A percentile compares a stretch with the other conserved stretches of the same genome.
Conservation (phyloP, 2,888 invertebrate species). For the Dyspetes luteomarginatus region DNA sequence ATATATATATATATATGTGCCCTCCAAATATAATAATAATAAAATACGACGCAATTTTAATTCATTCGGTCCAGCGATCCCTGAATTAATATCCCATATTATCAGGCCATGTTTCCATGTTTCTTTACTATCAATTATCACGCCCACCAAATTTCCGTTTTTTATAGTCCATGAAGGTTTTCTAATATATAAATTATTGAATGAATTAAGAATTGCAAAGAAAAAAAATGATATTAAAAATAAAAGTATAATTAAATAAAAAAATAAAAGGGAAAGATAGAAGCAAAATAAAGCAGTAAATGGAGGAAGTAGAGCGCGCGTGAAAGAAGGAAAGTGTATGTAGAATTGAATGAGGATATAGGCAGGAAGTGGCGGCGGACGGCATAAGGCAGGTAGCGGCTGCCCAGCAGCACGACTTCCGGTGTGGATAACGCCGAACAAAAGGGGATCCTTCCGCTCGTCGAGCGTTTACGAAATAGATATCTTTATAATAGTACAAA, state of each 20-base stretch:
- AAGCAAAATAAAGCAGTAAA: slow-evolving; percentile 19
- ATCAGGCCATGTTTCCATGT: not conserved
- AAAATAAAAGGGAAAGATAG: not conserved
- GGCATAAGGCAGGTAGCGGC: slow-evolving; percentile 72
- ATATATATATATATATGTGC: too few species aligned
- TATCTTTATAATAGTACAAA: slow-evolving; percentile 64
- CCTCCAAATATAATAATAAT: slow-evolving; percentile 1
- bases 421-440: slow-evolving; percentile 81
- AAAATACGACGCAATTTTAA: slow-evolving; percentile 2
- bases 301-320: slow-evolving; percentile 38
- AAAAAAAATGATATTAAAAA: not conserved
- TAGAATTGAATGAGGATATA: slow-evolving; percentile 51
- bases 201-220: not conserved
- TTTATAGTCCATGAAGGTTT: not conserved
- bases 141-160: not conserved
- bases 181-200: not conserved
- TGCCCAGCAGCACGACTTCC: slow-evolving; percentile 76
- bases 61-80: slow-evolving; percentile 14
- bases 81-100: not conserved
- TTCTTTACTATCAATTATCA: not conserved
- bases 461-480: slow-evolving; percentile 72
- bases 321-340: slow-evolving; percentile 34
- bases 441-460: slow-evolving; percentile 76
- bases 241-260: not conserved
- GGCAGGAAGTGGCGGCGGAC: slow-evolving; percentile 68